Evolutionary conservation across 2,888 invertebrate species (phyloP).

Genomic region (Lasioglossum leucozonium): DNA sequence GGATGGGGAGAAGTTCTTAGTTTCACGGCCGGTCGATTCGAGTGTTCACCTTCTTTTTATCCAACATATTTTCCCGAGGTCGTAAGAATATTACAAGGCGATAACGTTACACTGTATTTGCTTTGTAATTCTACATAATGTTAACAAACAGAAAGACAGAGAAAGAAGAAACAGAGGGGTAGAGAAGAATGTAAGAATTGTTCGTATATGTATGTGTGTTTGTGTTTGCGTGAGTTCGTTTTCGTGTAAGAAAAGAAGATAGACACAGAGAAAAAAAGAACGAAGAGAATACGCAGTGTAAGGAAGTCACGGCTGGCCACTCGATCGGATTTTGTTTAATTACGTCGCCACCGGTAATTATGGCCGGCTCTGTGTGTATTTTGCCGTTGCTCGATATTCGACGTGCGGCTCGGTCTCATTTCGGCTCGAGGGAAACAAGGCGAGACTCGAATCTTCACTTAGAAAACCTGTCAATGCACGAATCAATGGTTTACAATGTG

Average conservation of each 20-base stretch:
- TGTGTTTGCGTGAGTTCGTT: not conserved
- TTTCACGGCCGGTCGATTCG: not conserved
- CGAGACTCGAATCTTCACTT: slow-evolving; percentile 83
- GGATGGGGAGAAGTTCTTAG: not conserved
- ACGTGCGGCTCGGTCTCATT: slow-evolving; percentile 78
- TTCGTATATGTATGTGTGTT: not conserved
- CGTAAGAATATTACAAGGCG: slow-evolving; percentile 33
- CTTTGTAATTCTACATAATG: slow-evolving; percentile 49
- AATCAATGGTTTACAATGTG: slow-evolving; percentile 79
- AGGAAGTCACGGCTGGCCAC: slow-evolving; percentile 74
- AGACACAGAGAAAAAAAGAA: slow-evolving; percentile 38
- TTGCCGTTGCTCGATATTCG: slow-evolving; percentile 74
- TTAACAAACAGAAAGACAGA: slow-evolving; percentile 46
- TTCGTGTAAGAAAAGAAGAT: not conserved
- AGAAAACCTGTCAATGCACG: slow-evolving; percentile 84
- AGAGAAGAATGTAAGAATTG: slow-evolving; percentile 59
- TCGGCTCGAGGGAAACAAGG: slow-evolving; percentile 79
- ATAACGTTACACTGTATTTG: slow-evolving; percentile 55
- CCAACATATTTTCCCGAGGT: slow-evolving; percentile 68
- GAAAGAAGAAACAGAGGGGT: slow-evolving; percentile 18
- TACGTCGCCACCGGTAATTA: slow-evolving; percentile 42
- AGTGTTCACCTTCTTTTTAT: slow-evolving; percentile 33
- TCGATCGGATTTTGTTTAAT: slow-evolving; percentile 54
- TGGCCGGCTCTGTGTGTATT: slow-evolving; percentile 41
- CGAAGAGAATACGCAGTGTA: slow-evolving; percentile 70